Conservation (phyloP, 2,888 invertebrate species). For the Iselma pallidipennis region DNA sequence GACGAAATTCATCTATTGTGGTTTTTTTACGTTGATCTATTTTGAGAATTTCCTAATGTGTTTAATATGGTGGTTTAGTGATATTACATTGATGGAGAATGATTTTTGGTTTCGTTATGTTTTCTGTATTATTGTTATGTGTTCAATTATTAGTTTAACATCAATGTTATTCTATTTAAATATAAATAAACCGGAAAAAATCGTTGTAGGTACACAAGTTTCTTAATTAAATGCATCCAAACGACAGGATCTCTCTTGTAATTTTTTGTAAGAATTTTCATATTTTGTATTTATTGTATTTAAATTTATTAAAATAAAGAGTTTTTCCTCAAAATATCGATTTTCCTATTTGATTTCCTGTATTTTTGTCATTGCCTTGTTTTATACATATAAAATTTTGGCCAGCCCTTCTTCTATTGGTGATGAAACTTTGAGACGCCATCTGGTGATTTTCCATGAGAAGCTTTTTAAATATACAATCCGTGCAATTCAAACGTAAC, state of each 20-base stretch:
- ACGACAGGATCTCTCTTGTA: too few relatives aligned
- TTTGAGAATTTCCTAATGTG: slow-evolving; percentile 71
- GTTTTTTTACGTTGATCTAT: slow-evolving; percentile 69
- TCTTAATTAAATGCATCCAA: not conserved
- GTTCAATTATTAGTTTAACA: slow-evolving; percentile 62
- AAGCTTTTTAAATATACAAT: too few relatives aligned
- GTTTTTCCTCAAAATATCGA: too few relatives aligned
- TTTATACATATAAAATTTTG: too few relatives aligned
- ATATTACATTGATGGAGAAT: slow-evolving; percentile 58
- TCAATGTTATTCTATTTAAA: slow-evolving; percentile 68
- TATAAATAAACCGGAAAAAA: slow-evolving; percentile 64
- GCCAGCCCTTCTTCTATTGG: too few relatives aligned
- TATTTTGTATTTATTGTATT: not conserved
- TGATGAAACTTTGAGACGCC: too few relatives aligned
- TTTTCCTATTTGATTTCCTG: too few relatives aligned
- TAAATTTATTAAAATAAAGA: too few relatives aligned
- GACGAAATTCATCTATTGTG: slow-evolving; percentile 69
- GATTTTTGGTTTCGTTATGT: slow-evolving; percentile 74
- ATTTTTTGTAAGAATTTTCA: not conserved
- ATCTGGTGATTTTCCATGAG: too few relatives aligned
- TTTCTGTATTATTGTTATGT: slow-evolving; percentile 64
- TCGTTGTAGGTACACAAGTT: slow-evolving; percentile 38
- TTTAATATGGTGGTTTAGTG: slow-evolving; percentile 66
- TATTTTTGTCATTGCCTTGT: too few relatives aligned
- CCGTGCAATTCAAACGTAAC: too few relatives aligned